Conservation (phyloP, 1,140 invertebrate species). For the Aphelinus atriplicis region DNA sequence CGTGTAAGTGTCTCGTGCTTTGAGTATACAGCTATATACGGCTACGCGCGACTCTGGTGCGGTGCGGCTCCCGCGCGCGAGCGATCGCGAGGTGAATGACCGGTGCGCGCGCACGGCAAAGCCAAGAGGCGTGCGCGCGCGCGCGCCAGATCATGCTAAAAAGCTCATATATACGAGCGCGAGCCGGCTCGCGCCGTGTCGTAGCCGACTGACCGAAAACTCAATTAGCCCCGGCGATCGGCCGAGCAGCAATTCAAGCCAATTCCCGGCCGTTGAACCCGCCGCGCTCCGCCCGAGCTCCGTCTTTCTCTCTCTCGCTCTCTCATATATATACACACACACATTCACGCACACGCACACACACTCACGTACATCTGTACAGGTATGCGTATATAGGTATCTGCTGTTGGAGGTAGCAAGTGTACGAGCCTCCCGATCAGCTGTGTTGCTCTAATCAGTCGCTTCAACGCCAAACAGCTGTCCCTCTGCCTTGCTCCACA, state of each 20-base stretch:
- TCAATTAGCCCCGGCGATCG: constrained; percentile 47
- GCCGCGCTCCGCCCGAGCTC: constrained; percentile 6
- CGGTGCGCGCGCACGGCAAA: background rate
- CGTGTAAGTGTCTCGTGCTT: background rate
- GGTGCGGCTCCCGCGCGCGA: too few relatives aligned
- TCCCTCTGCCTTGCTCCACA: background rate
- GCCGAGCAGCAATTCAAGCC: constrained; percentile 45
- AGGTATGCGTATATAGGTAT: background rate
- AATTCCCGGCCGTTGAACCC: constrained; percentile 42
- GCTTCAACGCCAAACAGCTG: too few relatives aligned
- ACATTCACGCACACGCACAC: constrained; percentile 31
- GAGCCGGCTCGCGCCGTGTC: constrained; percentile 42
- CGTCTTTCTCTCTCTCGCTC: constrained; percentile 11
- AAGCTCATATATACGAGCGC: background rate
- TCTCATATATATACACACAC: constrained; percentile 14
- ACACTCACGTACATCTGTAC: background rate
- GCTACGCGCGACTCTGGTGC: too few relatives aligned
- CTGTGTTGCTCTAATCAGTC: too few relatives aligned
- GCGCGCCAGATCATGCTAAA: constrained; percentile 14
- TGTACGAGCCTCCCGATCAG: constrained; percentile 30
- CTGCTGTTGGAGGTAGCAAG: constrained; percentile 43
- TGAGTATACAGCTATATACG: too few relatives aligned
- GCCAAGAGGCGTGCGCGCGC: background rate
- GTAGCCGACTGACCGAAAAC: constrained; percentile 57
- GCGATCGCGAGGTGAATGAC: too few relatives aligned